Base-by-base conservation (phyloP, 2,113 vertebrate genomes). In the Pomatorhinus ruficollis region DNA sequence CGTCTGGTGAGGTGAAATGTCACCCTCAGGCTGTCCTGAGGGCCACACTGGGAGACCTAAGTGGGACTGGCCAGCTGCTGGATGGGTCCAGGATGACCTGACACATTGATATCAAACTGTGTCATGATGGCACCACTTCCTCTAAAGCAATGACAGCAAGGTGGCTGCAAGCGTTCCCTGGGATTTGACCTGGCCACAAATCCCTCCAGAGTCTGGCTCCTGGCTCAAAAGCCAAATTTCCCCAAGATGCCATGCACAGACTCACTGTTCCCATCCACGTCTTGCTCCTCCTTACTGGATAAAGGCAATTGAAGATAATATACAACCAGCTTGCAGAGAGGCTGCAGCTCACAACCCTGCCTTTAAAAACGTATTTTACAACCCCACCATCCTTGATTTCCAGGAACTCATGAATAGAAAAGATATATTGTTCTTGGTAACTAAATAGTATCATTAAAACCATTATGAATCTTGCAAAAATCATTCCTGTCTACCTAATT, bases 401-500 rank as follows among this genome's bases (percentile, higher is more conserved):
- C 96, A 92, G 96, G 96, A 96, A 97, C 85, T 89, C 53, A 24
- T 89, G 93, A 90, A 93, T 24, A 87, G 68, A 80, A 57, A 65
- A 89, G 78, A 88, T 81, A 95, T 42, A 92, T 93, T 97, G 52
- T 89, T 92, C 90, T 87, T 86, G 56, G 88, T 93, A 94, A 93
- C 89, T 49, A 93, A 96, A 95, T 88, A 95, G 81, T 71, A 88
- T 90, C 90, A 81, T 92, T 93, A 92, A 96, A 95, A 53, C 56
- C 85, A 53, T 94, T 83, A 90, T 68, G 83, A 93, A 86, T 88
- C 88, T 65, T 75, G 44, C 49, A 96, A 61, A 93, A 88, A 74
- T 78, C 78, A 81, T 93, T 83, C 92, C 86, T 90, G 83, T 87
- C 96, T 78, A 89, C 79, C 88, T 92, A 96, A 96, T 93, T 90